Conservation (phyloP, 2,797 vertebrate genomes). For the Etheostoma nigrum region DNA sequence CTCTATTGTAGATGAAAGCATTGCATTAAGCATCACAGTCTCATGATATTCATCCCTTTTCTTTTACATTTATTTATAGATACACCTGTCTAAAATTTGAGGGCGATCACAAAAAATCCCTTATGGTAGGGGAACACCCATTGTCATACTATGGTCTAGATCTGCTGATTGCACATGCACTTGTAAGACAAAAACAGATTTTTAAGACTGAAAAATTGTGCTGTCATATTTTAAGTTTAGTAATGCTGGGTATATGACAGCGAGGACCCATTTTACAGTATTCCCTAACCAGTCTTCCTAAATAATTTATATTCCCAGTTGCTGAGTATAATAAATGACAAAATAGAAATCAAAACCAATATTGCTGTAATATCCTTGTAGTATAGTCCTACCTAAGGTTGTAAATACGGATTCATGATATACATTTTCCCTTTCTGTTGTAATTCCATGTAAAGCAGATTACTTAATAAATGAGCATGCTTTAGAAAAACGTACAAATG, state of each 20-base stretch:
- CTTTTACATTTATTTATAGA: no score
- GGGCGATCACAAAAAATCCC: no score
- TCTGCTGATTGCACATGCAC: background rate
- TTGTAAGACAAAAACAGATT: background rate
- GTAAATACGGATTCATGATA: background rate
- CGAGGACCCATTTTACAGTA: background rate
- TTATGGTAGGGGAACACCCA: background rate
- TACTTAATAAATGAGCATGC: background rate
- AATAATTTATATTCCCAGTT: background rate
- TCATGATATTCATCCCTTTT: background rate
- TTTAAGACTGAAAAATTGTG: background rate
- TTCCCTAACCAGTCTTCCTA: background rate
- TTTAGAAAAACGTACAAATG: slow-evolving; percentile 69
- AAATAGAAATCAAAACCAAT: no score
- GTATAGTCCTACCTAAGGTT: background rate
- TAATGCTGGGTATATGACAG: background rate
- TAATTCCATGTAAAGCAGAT: background rate
- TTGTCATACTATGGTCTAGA: background rate
- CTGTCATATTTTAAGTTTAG: background rate
- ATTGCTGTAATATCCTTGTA: background rate
- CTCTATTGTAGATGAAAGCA: background rate
- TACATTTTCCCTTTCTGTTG: background rate
- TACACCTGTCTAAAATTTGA: no score
- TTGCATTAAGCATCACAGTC: background rate
- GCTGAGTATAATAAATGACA: background rate